These are phyloP conservation scores for Catalaphyllia jardinei DNA, from an alignment of 64 coral and sea anemone genomes.

Conservation along the genomic window DNA sequence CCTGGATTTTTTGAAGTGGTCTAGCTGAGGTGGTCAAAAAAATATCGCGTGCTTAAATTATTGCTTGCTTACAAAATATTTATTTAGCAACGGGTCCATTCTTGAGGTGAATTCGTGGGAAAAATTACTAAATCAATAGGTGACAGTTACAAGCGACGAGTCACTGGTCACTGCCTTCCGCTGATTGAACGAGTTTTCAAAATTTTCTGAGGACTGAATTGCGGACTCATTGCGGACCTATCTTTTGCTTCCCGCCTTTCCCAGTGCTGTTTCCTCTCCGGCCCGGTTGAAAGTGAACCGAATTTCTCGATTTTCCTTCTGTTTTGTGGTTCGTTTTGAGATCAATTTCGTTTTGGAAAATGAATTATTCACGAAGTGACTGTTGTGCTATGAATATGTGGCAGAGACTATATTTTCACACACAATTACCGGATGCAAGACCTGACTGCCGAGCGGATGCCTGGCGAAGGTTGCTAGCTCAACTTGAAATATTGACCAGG, in stretches of 20 bases:
- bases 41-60: too few species aligned
- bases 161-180: too few species aligned
- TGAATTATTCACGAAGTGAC: slow-evolving; percentile 44
- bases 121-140: too few species aligned
- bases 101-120: too few species aligned
- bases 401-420: slow-evolving; percentile 66
- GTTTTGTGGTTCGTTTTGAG: not conserved
- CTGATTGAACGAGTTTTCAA: too few species aligned
- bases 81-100: too few species aligned
- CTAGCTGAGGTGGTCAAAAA: too few species aligned
- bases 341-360: not conserved
- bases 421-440: slow-evolving; percentile 9
- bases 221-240: not conserved
- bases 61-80: too few species aligned
- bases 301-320: not conserved
- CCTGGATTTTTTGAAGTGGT: too few species aligned
- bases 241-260: not conserved
- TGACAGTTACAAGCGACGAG: too few species aligned
- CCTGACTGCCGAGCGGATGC: slow-evolving; percentile 35
- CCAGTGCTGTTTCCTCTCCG: not conserved
- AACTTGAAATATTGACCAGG: slow-evolving; percentile 23
- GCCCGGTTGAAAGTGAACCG: not conserved
- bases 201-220: not conserved
- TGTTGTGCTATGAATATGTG: slow-evolving; percentile 48
- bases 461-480: slow-evolving; percentile 53